These are phyloP conservation scores for Melangyna quadrimaculata DNA, from an alignment of 2,888 invertebrate species.

Conservation along the genomic window DNA sequence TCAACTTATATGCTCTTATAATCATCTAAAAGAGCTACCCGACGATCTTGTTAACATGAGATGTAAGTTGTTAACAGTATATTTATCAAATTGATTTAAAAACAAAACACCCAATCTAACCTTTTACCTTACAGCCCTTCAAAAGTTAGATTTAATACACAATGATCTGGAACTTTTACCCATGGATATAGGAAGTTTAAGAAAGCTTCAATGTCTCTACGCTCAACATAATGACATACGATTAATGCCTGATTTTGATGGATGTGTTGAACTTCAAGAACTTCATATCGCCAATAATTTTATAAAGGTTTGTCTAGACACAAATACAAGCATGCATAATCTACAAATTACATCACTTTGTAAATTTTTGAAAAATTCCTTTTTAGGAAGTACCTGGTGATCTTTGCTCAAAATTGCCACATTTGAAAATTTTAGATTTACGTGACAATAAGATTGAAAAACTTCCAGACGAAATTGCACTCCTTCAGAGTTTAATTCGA, in stretches of 20 bases:
- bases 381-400: slow-evolving; percentile 86
- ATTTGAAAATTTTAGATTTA: slow-evolving; percentile 88
- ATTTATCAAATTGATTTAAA: neutral
- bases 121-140: slow-evolving; percentile 82
- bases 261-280: slow-evolving; percentile 89
- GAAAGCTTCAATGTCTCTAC: slow-evolving; percentile 88
- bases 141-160: slow-evolving; percentile 88
- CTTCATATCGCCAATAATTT: slow-evolving; percentile 92
- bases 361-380: slow-evolving; percentile 54
- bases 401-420: slow-evolving; percentile 87
- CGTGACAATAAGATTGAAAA: slow-evolving; percentile 90
- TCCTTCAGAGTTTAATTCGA: slow-evolving; percentile 88
- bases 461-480: slow-evolving; percentile 90
- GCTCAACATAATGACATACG: slow-evolving; percentile 91
- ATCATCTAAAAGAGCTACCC: slow-evolving; percentile 88
- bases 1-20: slow-evolving; percentile 88
- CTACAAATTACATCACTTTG: slow-evolving; percentile 12
- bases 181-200: slow-evolving; percentile 86
- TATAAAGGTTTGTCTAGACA: slow-evolving; percentile 83
- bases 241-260: slow-evolving; percentile 88
- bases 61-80: slow-evolving; percentile 83
- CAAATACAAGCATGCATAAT: too few species aligned
- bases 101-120: too few species aligned
- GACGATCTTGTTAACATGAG: slow-evolving; percentile 91
- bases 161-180: slow-evolving; percentile 87